Evolutionary conservation across 1,140 invertebrate genomes (phyloP).

Genomic region (Rhagoletis zephyria): DNA sequence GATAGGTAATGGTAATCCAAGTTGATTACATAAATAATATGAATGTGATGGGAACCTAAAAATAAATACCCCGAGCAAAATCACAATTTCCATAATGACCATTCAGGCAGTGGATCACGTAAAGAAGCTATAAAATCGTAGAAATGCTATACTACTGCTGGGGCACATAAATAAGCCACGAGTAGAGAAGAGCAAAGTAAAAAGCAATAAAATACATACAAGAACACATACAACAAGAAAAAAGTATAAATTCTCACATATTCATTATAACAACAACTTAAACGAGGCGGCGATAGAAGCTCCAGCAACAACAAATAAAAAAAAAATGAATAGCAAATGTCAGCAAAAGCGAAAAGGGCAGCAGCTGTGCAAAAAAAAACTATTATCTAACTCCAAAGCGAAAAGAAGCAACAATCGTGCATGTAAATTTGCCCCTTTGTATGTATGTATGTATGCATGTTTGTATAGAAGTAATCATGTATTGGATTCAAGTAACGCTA

Average conservation of each 20-base stretch:
- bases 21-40: no score
- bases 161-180: no score
- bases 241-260: conserved; percentile 20
- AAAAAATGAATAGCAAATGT: neutral
- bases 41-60: no score
- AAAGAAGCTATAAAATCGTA: neutral
- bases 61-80: no score
- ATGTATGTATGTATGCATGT: neutral
- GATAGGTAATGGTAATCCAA: no score
- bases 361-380: neutral
- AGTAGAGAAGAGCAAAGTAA: no score
- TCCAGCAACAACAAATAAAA: neutral
- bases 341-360: conserved; percentile 2
- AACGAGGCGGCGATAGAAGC: neutral
- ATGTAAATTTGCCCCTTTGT: no score
- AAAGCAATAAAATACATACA: no score
- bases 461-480: neutral
- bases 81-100: neutral
- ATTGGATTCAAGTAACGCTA: neutral
- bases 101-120: neutral
- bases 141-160: neutral
- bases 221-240: neutral
- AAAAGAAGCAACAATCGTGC: neutral
- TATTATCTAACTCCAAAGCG: neutral
- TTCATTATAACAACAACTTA: conserved; percentile 19